Conservation (phyloP, 2,888 invertebrate genomes). For the Pediacus dermestoides region DNA sequence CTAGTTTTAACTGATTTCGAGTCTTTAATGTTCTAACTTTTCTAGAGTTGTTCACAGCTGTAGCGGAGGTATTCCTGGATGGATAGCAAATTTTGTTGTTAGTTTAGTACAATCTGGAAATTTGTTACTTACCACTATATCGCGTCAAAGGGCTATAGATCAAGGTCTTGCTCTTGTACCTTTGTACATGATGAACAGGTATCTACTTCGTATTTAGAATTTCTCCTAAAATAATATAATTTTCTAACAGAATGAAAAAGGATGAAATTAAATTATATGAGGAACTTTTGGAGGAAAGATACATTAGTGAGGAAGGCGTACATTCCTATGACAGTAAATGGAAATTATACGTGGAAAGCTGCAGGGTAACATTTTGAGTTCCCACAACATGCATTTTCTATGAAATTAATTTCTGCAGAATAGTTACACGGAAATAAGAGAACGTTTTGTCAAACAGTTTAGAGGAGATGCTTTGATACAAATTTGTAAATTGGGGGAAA, state of each 20-base stretch:
- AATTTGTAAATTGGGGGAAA: too few relatives aligned
- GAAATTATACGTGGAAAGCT: slow-evolving; percentile 52
- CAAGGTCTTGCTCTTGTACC: slow-evolving; percentile 42
- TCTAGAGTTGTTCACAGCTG: slow-evolving; percentile 54
- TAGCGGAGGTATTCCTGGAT: slow-evolving; percentile 62
- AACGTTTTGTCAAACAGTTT: background rate
- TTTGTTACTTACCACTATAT: slow-evolving; percentile 49
- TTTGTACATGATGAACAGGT: slow-evolving; percentile 43
- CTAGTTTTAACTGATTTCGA: too few relatives aligned
- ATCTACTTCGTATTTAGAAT: too few relatives aligned
- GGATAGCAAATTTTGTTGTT: slow-evolving; percentile 63
- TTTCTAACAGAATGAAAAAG: slow-evolving; percentile 24
- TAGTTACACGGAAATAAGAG: background rate
- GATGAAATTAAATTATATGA: slow-evolving; percentile 31
- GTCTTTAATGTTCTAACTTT: slow-evolving; percentile 11
- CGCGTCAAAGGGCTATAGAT: slow-evolving; percentile 37
- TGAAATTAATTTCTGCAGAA: too few relatives aligned
- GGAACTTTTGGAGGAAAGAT: slow-evolving; percentile 33
- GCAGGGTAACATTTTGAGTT: slow-evolving; percentile 43
- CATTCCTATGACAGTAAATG: slow-evolving; percentile 41
- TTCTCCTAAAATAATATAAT: background rate
- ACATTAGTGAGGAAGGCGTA: slow-evolving; percentile 15
- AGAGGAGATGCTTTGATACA: too few relatives aligned
- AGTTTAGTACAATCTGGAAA: slow-evolving; percentile 57
- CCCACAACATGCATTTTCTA: too few relatives aligned